Evolutionary conservation across 2,797 vertebrate species (phyloP), one percentile per base, ranked within the genome.

Genomic region (Pteronotus mesoamericanus): DNA sequence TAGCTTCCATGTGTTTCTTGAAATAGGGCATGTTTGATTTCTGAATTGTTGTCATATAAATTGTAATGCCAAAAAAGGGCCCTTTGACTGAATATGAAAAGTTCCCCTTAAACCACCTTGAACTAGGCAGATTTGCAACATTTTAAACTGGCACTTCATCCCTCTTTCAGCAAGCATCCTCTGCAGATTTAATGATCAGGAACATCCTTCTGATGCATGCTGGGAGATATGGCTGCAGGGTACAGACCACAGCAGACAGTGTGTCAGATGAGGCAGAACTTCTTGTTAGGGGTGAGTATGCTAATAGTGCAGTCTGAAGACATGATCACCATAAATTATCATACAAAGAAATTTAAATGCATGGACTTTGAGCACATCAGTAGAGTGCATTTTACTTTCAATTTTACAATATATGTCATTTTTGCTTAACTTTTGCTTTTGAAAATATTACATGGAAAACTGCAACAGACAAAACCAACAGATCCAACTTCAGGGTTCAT

Each of bases 121-220:
- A 97, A 93, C 26, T 87, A 96, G 96, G 97, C 44, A 97, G 94
- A 96, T 97, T 91, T 98, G 90, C 93, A 97, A 91, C 97, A 95
- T 98, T 98, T 98, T 98, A 98, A 98, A 98, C 95, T 97, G 92
- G n/a, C 94, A 83, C 89, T 98, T 98, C 97, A 95, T 98, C 95
- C 96, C 95, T 98, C 93, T 98, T 98, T 97, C 99, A 99, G 99
- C 99, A 99, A 99, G 98, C 99, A 0, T 99, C 99, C 69, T 99
- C 99, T 66, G 99, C 99, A 98, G 99, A 99, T 98, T 98, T 99
- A 98, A 99, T 99, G 99, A 99, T 99, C 98, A 99, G 99, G 98
- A 99, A 99, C 98, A 99, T 99, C 98, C 99, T 99, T 96, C 98
- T 99, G 99, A 99, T 99, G 99, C 99, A 99, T 96, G 99, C 99